Evolutionary conservation across 2,113 vertebrate species (phyloP).

Genomic region (Poeciliopsis prolifica): DNA sequence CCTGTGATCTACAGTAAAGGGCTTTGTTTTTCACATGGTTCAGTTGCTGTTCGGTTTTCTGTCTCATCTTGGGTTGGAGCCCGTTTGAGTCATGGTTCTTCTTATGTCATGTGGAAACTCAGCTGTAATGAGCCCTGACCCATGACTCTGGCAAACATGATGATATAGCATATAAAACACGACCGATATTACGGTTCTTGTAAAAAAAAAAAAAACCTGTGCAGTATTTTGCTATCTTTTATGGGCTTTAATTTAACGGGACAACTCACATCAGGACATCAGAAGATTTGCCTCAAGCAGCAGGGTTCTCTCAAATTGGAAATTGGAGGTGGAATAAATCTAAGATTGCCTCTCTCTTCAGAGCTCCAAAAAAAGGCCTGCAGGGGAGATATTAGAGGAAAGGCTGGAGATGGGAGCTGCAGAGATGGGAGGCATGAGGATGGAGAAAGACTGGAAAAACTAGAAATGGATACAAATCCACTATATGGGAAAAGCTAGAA

Average conservation of each 20-base stretch:
- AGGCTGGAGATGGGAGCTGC: conserved; percentile 61
- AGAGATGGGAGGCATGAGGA: conserved; percentile 52
- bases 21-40: conserved; percentile 33
- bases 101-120: conserved; percentile 33
- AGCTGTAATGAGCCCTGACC: conserved; percentile 30
- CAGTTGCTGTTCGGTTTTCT: conserved; percentile 37
- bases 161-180: conserved; percentile 30
- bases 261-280: conserved; percentile 66
- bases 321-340: conserved; percentile 72
- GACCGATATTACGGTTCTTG: conserved; percentile 43
- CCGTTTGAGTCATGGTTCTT: conserved; percentile 39
- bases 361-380: conserved; percentile 73
- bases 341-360: conserved; percentile 72
- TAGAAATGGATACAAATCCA: conserved; percentile 42
- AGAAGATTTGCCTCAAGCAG: conserved; percentile 72
- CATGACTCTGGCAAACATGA: conserved; percentile 26
- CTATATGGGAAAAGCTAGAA: conserved; percentile 20
- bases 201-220: conserved; percentile 24
- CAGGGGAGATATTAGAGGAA: conserved; percentile 74
- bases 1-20: conserved; percentile 29
- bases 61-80: conserved; percentile 32
- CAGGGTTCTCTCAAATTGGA: conserved; percentile 82
- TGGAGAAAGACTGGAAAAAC: conserved; percentile 15
- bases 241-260: conserved; percentile 75
- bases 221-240: conserved; percentile 68